Conservation (phyloP, 2,113 vertebrate species). For the Hiodon alosoides region DNA sequence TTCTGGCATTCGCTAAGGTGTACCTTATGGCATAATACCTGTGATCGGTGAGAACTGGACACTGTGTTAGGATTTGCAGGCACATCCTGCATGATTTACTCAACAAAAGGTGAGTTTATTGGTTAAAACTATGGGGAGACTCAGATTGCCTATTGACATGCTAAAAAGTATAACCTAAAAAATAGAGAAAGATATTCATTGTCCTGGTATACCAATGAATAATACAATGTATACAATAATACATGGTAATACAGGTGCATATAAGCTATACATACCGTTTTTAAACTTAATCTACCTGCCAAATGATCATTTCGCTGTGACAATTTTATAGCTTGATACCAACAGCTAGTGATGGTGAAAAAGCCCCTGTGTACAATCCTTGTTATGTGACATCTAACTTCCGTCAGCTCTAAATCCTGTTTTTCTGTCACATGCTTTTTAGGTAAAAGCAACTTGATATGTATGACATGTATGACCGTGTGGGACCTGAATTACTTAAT, state of each 20-base stretch:
- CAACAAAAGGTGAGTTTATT: no score
- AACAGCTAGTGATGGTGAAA: neutral
- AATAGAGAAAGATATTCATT: no score
- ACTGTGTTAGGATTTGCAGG: no score
- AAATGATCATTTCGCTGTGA: neutral
- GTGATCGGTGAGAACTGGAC: no score
- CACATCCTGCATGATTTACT: no score
- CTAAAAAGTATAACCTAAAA: no score
- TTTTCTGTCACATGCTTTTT: constrained; percentile 9
- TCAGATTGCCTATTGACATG: no score
- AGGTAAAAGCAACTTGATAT: constrained; percentile 15
- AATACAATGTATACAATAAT: neutral
- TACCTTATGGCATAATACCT: no score
- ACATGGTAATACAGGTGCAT: neutral
- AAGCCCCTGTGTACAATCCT: neutral
- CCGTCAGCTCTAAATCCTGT: neutral
- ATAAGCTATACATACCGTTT: neutral
- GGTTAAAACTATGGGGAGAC: no score
- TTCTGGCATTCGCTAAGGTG: no score
- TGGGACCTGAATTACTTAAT: constrained; percentile 27
- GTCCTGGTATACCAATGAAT: no score
- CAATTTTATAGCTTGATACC: neutral
- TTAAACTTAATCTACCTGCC: neutral
- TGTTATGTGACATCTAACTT: neutral
- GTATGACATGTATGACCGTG: constrained; percentile 25